These are phyloP conservation scores for Podarcis lilfordi DNA, from an alignment of 2,797 vertebrate species.

Conservation along the genomic window DNA sequence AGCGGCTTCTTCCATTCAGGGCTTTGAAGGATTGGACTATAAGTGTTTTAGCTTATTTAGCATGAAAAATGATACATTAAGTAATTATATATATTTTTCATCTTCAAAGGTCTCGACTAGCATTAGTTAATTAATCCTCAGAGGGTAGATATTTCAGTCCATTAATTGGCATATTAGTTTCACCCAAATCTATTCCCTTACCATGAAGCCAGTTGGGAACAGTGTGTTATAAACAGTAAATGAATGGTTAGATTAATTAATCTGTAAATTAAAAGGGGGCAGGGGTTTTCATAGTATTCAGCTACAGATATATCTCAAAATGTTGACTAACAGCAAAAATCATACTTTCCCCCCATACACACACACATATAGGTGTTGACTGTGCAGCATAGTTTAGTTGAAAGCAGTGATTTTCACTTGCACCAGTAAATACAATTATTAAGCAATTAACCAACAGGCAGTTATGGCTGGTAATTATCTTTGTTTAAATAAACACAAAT, in stretches of 20 bases:
- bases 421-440: conserved; percentile 43
- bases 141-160: conserved; percentile 27
- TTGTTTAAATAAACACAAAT: conserved; percentile 59
- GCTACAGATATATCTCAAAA: background rate
- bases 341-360: background rate
- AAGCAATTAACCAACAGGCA: conserved; percentile 45
- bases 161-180: conserved; percentile 48
- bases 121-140: conserved; percentile 36
- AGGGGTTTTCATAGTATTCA: background rate
- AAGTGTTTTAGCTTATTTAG: conserved; percentile 7
- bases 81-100: conserved; percentile 46
- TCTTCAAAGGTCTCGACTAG: conserved; percentile 44
- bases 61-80: conserved; percentile 27
- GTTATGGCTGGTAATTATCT: conserved; percentile 41
- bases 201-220: conserved; percentile 26
- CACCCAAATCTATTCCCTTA: conserved; percentile 32
- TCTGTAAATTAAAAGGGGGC: conserved; percentile 19
- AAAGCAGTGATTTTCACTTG: conserved; percentile 49
- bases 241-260: conserved; percentile 42
- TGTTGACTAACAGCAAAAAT: background rate
- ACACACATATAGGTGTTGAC: background rate
- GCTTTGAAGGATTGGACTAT: background rate
- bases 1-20: background rate
- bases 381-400: conserved; percentile 8
- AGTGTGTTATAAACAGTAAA: conserved; percentile 36